phyloP scores from a whole-genome alignment of 2,888 invertebrate genomes.

The Agonopterix subpropinquella region DNA sequence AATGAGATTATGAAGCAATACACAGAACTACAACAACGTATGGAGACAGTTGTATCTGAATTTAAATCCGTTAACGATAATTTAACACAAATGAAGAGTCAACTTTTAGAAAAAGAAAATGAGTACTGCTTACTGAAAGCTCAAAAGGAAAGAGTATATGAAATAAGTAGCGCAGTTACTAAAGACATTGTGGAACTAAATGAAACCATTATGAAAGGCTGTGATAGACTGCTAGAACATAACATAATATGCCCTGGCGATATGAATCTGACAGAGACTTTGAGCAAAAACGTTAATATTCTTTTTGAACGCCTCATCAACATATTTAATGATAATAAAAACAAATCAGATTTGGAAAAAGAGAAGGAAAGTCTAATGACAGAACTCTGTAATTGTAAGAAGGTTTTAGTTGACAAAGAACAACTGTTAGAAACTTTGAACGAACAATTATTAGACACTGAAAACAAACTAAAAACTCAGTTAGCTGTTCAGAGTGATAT shows the following conservation, averaged over 20 bases:
- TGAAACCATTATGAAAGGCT: conserved; percentile 32
- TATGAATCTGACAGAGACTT: conserved; percentile 27
- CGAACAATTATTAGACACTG: conserved; percentile 25
- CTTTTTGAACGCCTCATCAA: conserved; percentile 37
- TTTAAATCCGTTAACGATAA: conserved; percentile 34
- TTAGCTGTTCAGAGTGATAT: conserved; percentile 31
- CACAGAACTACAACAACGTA: conserved; percentile 27
- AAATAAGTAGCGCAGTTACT: conserved; percentile 55
- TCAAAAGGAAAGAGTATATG: conserved; percentile 47
- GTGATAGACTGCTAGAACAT: conserved; percentile 30
- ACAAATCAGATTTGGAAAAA: conserved; percentile 15
- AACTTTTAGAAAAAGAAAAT: conserved; percentile 41
- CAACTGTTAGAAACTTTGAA: conserved; percentile 27
- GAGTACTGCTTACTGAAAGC: conserved; percentile 41
- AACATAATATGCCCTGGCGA: conserved; percentile 29
- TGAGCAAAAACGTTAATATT: conserved; percentile 26
- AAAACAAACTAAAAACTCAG: conserved; percentile 26
- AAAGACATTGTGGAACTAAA: conserved; percentile 44
- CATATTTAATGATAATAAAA: conserved; percentile 13
- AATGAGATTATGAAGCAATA: conserved; percentile 26
- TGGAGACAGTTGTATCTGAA: conserved; percentile 30
- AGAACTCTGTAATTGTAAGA: conserved; percentile 32
- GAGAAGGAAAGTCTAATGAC: conserved; percentile 23
- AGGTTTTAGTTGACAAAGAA: conserved; percentile 30
- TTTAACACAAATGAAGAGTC: conserved; percentile 33